Percentiles rank a stretch among this genome's conserved stretches.
These are phyloP conservation scores for Gallinago jamesoni DNA, from an alignment of 2,113 vertebrate species.

Conservation along the genomic window DNA sequence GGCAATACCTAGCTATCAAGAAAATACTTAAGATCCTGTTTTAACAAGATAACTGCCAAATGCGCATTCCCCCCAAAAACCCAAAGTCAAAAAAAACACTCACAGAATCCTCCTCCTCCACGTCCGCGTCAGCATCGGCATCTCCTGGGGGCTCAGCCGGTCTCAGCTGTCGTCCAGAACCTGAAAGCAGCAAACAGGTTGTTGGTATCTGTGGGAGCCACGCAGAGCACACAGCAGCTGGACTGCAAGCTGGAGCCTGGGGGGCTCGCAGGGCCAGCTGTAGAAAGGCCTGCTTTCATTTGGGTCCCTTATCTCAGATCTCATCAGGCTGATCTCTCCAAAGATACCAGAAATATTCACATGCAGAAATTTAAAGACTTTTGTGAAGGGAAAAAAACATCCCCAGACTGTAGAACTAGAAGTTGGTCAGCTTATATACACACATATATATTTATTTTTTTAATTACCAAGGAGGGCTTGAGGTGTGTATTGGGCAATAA, in stretches of 20 bases:
- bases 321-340: background rate
- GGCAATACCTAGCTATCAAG: background rate
- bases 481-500: background rate
- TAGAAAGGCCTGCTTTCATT: background rate
- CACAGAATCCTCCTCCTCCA: conserved; percentile 70
- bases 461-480: background rate
- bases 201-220: background rate
- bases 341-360: background rate
- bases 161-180: conserved; percentile 71
- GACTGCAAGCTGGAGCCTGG: background rate
- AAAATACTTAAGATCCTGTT: background rate
- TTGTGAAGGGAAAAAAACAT: background rate
- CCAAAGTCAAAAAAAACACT: background rate
- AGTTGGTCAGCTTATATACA: background rate
- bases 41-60: background rate
- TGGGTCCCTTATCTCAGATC: background rate
- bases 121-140: conserved; percentile 48
- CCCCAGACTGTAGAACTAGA: background rate
- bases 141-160: conserved; percentile 39
- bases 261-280: fast-evolving
- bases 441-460: too few species aligned
- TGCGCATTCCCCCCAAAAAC: background rate
- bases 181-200: conserved; percentile 48
- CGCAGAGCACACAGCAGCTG: background rate
- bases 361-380: background rate